Evolutionary conservation across 2,113 vertebrate species (phyloP).

Genomic region (Typhlomys cinereus): DNA sequence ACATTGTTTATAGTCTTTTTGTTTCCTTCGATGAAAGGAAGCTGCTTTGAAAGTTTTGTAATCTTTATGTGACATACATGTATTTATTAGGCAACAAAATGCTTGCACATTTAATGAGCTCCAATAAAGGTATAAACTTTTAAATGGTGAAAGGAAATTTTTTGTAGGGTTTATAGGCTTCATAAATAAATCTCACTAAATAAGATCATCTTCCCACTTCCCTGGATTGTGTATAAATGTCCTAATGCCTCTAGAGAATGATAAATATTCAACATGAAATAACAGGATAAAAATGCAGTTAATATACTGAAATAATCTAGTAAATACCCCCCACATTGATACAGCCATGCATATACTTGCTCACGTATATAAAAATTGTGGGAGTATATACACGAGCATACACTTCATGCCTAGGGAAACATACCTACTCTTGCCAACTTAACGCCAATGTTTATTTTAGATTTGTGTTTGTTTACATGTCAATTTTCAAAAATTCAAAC

Average conservation of each 20-base stretch:
- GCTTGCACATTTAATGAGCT: conserved; percentile 77
- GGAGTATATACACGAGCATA: background rate
- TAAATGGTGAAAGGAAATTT: conserved; percentile 69
- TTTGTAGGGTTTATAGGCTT: conserved; percentile 66
- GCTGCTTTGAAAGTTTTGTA: conserved; percentile 59
- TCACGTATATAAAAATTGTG: background rate
- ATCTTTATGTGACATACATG: conserved; percentile 67
- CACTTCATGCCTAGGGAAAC: background rate
- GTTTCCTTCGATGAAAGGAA: conserved; percentile 51
- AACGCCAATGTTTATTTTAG: background rate
- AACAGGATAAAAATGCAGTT: conserved; percentile 29
- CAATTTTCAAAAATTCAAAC: background rate
- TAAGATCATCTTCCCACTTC: conserved; percentile 60
- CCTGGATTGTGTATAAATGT: conserved; percentile 32
- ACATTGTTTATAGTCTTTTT: conserved; percentile 38
- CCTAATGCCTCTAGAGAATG: background rate
- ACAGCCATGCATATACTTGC: background rate
- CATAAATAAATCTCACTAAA: conserved; percentile 75
- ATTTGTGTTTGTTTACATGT: background rate
- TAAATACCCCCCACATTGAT: background rate
- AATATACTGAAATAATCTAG: conserved; percentile 49
- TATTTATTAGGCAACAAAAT: conserved; percentile 76
- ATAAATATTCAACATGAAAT: conserved; percentile 70
- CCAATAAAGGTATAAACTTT: conserved; percentile 75
- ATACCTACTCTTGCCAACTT: background rate